Percentiles rank a stretch among this genome's conserved stretches.
Conservation (phyloP, 2,113 vertebrate species). For the Tinamus guttatus region DNA sequence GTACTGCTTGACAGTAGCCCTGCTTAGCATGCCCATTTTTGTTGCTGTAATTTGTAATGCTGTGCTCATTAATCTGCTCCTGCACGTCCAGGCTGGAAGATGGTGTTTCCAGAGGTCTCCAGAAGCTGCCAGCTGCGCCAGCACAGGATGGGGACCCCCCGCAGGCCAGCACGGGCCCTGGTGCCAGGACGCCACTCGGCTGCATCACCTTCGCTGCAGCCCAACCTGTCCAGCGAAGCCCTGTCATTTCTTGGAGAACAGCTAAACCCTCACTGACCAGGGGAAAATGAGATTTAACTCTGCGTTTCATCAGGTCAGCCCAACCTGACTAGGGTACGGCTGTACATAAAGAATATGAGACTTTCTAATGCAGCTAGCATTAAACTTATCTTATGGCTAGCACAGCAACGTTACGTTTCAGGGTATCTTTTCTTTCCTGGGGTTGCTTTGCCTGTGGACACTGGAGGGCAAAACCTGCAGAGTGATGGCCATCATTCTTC, state of each 20-base stretch:
- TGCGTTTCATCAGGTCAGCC: not conserved
- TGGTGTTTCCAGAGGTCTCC: too few relatives aligned
- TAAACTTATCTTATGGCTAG: not conserved
- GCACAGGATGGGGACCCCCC: not conserved
- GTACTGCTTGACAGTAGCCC: not conserved
- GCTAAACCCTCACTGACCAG: not conserved
- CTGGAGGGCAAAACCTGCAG: not conserved
- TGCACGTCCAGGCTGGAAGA: not conserved
- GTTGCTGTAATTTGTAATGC: not conserved
- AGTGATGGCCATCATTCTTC: not conserved
- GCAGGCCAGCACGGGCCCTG: fast-evolving
- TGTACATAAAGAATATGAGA: not conserved
- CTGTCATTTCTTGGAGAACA: not conserved
- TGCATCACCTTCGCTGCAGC: not conserved
- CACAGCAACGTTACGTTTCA: not conserved
- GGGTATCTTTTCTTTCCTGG: too few relatives aligned
- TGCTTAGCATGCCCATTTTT: not conserved
- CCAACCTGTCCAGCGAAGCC: not conserved
- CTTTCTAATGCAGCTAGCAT: not conserved
- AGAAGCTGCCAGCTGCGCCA: fast-evolving
- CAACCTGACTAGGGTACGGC: not conserved
- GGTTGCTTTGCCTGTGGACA: too few relatives aligned
- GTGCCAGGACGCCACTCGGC: fast-evolving
- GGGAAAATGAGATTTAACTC: not conserved
- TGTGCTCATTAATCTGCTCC: constrained; percentile 21